These are phyloP conservation scores for Sakesphorus luctuosus DNA, from an alignment of 2,113 vertebrate genomes.

Conservation along the genomic window DNA sequence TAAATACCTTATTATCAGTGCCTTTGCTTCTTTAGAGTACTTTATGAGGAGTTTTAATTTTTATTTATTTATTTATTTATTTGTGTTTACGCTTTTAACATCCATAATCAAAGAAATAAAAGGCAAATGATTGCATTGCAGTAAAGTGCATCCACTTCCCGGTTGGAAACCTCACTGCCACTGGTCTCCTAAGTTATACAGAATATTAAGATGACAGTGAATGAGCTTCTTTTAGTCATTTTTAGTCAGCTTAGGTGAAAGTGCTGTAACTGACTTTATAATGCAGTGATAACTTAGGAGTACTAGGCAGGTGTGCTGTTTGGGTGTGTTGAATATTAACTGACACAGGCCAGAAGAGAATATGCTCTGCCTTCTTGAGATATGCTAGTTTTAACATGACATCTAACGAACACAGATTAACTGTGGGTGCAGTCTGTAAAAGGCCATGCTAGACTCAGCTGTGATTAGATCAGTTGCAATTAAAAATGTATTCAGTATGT, in stretches of 20 bases:
- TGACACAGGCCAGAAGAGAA: background rate
- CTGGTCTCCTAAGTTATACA: background rate
- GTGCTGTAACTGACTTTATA: background rate
- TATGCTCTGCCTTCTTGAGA: background rate
- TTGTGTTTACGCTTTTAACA: background rate
- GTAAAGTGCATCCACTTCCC: background rate
- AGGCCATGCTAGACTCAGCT: background rate
- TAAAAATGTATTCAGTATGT: background rate
- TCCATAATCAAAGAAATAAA: background rate
- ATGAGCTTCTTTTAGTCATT: background rate
- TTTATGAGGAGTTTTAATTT: background rate
- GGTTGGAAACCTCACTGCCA: background rate
- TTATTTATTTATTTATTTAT: background rate
- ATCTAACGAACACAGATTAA: background rate
- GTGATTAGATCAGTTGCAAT: background rate
- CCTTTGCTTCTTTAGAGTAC: background rate
- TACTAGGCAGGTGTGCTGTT: background rate
- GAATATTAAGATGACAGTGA: background rate
- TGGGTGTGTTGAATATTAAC: background rate
- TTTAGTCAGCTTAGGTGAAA: background rate
- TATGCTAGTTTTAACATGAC: background rate
- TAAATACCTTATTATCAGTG: background rate
- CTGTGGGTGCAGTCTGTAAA: background rate
- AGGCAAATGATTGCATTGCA: background rate
- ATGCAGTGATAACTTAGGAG: background rate